Evolutionary conservation across 2,797 vertebrate species (phyloP).

Genomic region (Australoheros facetus): DNA sequence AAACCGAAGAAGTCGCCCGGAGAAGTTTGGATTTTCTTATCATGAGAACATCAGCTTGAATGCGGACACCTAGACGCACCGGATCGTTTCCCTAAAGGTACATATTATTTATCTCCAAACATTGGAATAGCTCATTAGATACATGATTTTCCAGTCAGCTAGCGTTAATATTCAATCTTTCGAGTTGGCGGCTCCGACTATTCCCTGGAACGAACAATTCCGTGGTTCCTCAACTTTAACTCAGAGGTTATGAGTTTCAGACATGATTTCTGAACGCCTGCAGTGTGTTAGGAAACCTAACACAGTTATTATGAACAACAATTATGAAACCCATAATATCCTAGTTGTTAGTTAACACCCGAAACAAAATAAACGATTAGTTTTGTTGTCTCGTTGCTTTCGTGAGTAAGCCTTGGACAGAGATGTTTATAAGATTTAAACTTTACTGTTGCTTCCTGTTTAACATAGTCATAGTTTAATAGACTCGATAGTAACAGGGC

Average conservation of each 20-base stretch:
- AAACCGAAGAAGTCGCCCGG: conserved; percentile 55
- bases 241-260: not conserved
- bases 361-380: conserved; percentile 7
- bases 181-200: conserved; percentile 64
- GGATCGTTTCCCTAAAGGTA: conserved; percentile 53
- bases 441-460: accelerated
- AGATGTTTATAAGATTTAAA: not conserved
- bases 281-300: accelerated
- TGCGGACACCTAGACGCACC: conserved; percentile 42
- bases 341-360: not conserved
- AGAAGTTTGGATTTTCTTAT: conserved; percentile 53
- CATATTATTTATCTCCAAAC: not conserved
- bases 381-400: not conserved
- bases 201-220: conserved; percentile 39
- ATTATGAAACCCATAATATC: accelerated
- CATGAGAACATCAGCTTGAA: conserved; percentile 40
- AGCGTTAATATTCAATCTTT: conserved; percentile 45
- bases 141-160: conserved; percentile 37
- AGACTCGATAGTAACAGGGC: not conserved
- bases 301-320: not conserved
- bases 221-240: conserved; percentile 22
- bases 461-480: not conserved
- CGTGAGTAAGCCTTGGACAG: conserved; percentile 21
- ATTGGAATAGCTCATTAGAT: not conserved
- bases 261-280: not conserved